Evolutionary conservation across 2,113 vertebrate species (phyloP).

Genomic region (Otolemur garnettii): DNA sequence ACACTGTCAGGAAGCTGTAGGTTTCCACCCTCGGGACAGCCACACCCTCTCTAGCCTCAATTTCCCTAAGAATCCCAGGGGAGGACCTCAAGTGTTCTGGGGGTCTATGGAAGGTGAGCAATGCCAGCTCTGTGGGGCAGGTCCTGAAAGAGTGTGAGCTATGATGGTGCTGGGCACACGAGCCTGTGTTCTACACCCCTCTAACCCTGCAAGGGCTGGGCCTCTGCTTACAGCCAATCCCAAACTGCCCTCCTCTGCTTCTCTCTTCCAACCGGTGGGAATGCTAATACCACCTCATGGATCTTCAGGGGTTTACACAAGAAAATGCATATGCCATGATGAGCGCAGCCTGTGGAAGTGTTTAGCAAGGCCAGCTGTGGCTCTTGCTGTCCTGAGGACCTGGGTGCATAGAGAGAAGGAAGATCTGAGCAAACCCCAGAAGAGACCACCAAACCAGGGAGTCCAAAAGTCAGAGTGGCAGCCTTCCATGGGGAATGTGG

Average conservation of each 20-base stretch:
- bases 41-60: fast-evolving
- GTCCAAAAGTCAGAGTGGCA: too few relatives aligned
- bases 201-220: neutral
- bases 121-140: fast-evolving
- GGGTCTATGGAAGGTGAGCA: neutral
- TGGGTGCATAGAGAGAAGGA: too few relatives aligned
- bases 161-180: fast-evolving
- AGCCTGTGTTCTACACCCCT: too few relatives aligned
- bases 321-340: fast-evolving
- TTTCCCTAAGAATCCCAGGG: neutral
- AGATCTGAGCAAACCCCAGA: neutral
- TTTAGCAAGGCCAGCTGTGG: neutral
- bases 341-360: neutral
- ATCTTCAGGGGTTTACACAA: fast-evolving
- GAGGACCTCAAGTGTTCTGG: too few relatives aligned
- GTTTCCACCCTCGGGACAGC: too few relatives aligned
- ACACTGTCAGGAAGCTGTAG: fast-evolving
- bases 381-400: neutral
- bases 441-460: neutral
- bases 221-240: neutral
- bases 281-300: neutral
- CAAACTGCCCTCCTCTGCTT: neutral
- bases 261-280: neutral
- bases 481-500: neutral
- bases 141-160: neutral